phyloP scores from a whole-genome alignment of 2,888 invertebrate species.

The Pocota personata region DNA sequence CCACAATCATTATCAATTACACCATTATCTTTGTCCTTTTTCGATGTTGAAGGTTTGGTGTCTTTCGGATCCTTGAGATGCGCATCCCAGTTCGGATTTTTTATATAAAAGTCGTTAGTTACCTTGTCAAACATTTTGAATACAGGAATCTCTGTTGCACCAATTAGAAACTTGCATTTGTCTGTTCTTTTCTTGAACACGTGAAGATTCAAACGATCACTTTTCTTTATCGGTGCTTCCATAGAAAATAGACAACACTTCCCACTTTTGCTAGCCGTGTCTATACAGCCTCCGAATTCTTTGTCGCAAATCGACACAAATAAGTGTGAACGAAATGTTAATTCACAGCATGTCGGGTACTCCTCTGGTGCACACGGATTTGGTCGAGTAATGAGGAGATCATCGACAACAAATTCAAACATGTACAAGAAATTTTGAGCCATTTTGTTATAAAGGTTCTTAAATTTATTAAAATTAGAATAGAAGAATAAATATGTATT shows the following conservation, averaged over 20 bases:
- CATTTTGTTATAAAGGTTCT: constrained; percentile 73
- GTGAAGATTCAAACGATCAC: constrained; percentile 79
- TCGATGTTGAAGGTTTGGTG: constrained; percentile 20
- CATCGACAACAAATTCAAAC: constrained; percentile 82
- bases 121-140: constrained; percentile 80
- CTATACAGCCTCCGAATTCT: constrained; percentile 79
- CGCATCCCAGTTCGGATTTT: constrained; percentile 78
- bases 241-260: constrained; percentile 81
- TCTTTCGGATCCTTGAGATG: constrained; percentile 75
- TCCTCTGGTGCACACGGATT: constrained; percentile 82
- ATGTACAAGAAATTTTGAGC: constrained; percentile 80
- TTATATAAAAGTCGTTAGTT: constrained; percentile 77
- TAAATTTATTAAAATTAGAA: constrained; percentile 15
- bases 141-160: constrained; percentile 79
- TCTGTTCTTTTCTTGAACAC: constrained; percentile 81
- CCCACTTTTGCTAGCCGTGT: constrained; percentile 78
- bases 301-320: constrained; percentile 80
- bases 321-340: constrained; percentile 80
- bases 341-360: constrained; percentile 81
- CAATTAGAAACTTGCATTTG: constrained; percentile 81
- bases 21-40: constrained; percentile 39
- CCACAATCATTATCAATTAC: constrained; percentile 77
- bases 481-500: not conserved
- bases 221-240: constrained; percentile 78
- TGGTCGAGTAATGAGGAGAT: constrained; percentile 79